Evolutionary conservation across 2,113 vertebrate species (phyloP).

Genomic region (Numenius arquata): DNA sequence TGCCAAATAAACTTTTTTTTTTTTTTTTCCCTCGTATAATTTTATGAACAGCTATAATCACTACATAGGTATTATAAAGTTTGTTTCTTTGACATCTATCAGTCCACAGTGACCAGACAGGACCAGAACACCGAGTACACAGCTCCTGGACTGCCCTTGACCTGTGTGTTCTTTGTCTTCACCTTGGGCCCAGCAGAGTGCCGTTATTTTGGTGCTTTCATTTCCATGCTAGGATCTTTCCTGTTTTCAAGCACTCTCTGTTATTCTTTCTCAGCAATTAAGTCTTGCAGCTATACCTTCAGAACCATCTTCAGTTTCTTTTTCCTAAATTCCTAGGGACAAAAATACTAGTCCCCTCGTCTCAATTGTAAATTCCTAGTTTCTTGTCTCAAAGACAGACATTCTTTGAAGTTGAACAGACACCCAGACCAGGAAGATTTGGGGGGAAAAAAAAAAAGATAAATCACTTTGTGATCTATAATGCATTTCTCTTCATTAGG

Average conservation of each 20-base stretch:
- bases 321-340: not conserved
- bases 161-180: not conserved
- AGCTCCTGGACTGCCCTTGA: not conserved
- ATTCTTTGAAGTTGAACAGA: not conserved
- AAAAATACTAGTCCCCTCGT: not conserved
- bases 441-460: not conserved
- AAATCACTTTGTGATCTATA: not conserved
- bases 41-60: not conserved
- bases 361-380: not conserved
- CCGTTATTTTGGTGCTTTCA: not conserved
- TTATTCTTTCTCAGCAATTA: not conserved
- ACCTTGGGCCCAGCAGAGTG: not conserved
- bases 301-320: not conserved
- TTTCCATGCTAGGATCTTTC: not conserved
- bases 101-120: not conserved
- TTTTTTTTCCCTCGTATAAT: not conserved
- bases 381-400: not conserved
- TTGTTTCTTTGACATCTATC: not conserved
- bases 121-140: fast-evolving
- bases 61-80: not conserved
- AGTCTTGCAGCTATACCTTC: not conserved
- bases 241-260: not conserved
- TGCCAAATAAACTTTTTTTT: not conserved
- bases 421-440: not conserved
- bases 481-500: not conserved